Base-by-base conservation (phyloP, 2,113 vertebrate species). In the Phaetusa simplex region DNA sequence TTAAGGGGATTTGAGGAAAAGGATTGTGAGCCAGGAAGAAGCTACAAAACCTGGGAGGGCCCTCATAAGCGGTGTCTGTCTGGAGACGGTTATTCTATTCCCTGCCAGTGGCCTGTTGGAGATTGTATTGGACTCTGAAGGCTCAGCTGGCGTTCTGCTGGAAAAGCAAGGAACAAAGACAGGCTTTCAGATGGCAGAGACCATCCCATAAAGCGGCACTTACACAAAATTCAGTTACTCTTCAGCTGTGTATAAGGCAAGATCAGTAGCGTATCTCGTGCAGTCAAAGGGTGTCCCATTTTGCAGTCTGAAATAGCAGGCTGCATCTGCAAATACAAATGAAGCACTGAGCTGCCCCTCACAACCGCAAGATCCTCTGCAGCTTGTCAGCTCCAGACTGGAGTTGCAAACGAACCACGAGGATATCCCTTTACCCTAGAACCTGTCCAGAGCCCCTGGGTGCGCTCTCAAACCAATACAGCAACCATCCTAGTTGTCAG, bases 161-260 rank as follows among this genome's bases (percentile, higher is more conserved):
- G 74, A 90, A 88, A 83, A 92, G 82, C 82, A 73, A 55, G 32
- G 76, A 65, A 93, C 79, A 93, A 80, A 86, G 91, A 24, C 16
- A 15, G 67, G 71, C 64, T 88, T 91, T 82, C 82, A 82, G 55
- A 40, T 23, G 56, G 82, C 92, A 86, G 42, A 86, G 82, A 23
- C 66, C 5, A 9, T 65, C 58, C 58, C 65, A 27, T 17, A 3
- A 17, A 81, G 80, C 91, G 93, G 49, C 66, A 53, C n/a, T 73
- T 56, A 32, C 9, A 32, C 4, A 61, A 47, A 80, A 72, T 43
- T 65, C 53, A 52, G 71, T 30, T 77, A 27, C 53, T 82, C 61
- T 26, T 64, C 79, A 95, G 74, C 71, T 88, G 45, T 23, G 30
- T 53, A n/a, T 55, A 81, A 83, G 77, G 86, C 76, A 49, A 2